Evolutionary conservation across 2,113 vertebrate species (phyloP), one percentile per base, ranked within the genome.

Genomic region (Chaetodon trifascialis): DNA sequence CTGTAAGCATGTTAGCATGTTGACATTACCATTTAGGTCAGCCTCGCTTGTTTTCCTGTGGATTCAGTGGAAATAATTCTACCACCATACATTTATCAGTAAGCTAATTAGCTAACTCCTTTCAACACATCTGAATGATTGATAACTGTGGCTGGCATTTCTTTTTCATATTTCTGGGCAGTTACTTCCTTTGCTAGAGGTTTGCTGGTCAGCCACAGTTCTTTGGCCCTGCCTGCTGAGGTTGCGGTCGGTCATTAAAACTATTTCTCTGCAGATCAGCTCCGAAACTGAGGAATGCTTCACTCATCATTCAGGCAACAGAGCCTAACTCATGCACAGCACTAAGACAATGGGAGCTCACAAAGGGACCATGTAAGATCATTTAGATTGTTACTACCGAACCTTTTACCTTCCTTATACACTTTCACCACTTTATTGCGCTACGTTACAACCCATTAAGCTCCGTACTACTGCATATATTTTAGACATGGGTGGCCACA

Each of bases 371-470:
- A n/a, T 68, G 42, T 36, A 11, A 44, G 44, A 70, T 36, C 11
- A 40, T 44, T 70, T 21, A 7, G 19, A 59, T 51, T 59, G 34
- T 34, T 23, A 34, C 69, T 67, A 63, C 34, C 38, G 71, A 83
- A 84, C 72, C 81, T 71, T 78, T 79, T 55, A 75, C 69, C 76
- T 84, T 83, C 83, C 76, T 67, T 72, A 79, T 23, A 72, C 72
- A 73, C 88, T 73, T 17, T 73, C 63, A 52, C 71, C 21, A 46
- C 73, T 83, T 86, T 81, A 87, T 49, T 55, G 69, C 19, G 1
- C 65, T 40, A 12, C 64, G 85, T 79, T 67, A 81, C 81, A 68
- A 79, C 4, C 70, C 87, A 83, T 90, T 86, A 85, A 73, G 60
- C 76, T 42, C 81, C 4, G 79, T 30, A 46, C 11, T 12, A 8